Base-by-base conservation (phyloP, 2,888 invertebrate species). In the Drosophila acutilabella region DNA sequence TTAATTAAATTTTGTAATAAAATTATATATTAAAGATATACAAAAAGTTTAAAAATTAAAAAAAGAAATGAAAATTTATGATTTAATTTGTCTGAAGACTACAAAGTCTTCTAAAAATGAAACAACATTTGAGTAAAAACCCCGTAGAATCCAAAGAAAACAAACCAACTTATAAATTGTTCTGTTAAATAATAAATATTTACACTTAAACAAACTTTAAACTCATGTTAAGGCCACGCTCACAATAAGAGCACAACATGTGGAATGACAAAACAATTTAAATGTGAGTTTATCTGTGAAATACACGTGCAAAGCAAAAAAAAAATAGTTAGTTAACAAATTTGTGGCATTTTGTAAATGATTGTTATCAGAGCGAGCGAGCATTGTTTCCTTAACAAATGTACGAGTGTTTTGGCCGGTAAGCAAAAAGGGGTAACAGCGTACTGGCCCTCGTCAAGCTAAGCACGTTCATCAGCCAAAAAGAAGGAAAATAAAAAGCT, bases 381-480 rank as follows among this genome's bases (percentile, higher is more conserved):
- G 36, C 50, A 20, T 50, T 50, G 50, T 36, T 47, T 26, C n/a
- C 13, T 26, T 13, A 7, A 33, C 33, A 50, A 38, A 23, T 30
- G 50, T 23, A 13, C 5, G 16, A 4, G 16, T 10, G 18, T 53
- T 61, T 58, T 53, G 53, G 53, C 51, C 1, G 10, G 51, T 18
- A 14, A 30, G 33, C 40, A 40, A 13, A 13, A 16, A 18, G 13
- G 44, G 53, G 14, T 36, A 33, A 7, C 69, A 13, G 65, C 61
- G 30, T 73, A 70, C 61, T 47, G 11, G 65, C 61, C 69, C 13
- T 68, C 36, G 13, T 30, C 71, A 79, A 73, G 51, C 59, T 70
- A 81, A 65, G 72, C 75, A 80, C 72, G 75, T 82, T 68, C 75
- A 58, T 72, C 80, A 71, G 77, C 45, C 52, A 62, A 68, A 69